phyloP scores from a whole-genome alignment of 2,797 vertebrate species.

The Cyprinodon diabolis region DNA sequence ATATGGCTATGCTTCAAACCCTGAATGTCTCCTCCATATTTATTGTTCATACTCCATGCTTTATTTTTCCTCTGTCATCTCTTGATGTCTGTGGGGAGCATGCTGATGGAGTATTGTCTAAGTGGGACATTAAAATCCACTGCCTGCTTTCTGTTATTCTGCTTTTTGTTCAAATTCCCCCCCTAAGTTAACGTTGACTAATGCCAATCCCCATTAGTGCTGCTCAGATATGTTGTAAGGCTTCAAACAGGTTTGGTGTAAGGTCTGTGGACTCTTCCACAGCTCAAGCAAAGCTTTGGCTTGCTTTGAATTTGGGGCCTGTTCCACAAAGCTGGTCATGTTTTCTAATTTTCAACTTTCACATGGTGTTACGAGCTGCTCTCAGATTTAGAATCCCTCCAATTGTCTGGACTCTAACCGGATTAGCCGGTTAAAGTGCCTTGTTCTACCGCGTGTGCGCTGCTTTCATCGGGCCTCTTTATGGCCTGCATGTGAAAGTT shows the following conservation, averaged over 20 bases:
- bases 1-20: conserved; percentile 71
- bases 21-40: conserved; percentile 66
- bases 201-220: conserved; percentile 61
- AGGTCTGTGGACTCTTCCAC: conserved; percentile 64
- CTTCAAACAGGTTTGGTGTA: conserved; percentile 64
- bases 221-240: conserved; percentile 51
- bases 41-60: conserved; percentile 62
- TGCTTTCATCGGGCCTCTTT: conserved; percentile 51
- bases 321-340: conserved; percentile 78
- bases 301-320: conserved; percentile 73
- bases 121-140: conserved; percentile 46
- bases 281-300: conserved; percentile 75
- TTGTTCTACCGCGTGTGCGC: conserved; percentile 26
- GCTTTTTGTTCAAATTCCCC: conserved; percentile 55
- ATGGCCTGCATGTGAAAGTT: conserved; percentile 80
- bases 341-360: conserved; percentile 71
- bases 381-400: conserved; percentile 25
- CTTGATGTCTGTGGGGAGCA: conserved; percentile 73
- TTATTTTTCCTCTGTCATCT: conserved; percentile 45
- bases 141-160: conserved; percentile 70
- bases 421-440: conserved; percentile 31
- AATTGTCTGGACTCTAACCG: conserved; percentile 30
- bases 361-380: conserved; percentile 64
- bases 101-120: conserved; percentile 60
- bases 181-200: conserved; percentile 70